Evolutionary conservation across 2,888 invertebrate genomes (phyloP), one percentile per base, ranked within the genome.

Genomic region (Nomada fucata): DNA sequence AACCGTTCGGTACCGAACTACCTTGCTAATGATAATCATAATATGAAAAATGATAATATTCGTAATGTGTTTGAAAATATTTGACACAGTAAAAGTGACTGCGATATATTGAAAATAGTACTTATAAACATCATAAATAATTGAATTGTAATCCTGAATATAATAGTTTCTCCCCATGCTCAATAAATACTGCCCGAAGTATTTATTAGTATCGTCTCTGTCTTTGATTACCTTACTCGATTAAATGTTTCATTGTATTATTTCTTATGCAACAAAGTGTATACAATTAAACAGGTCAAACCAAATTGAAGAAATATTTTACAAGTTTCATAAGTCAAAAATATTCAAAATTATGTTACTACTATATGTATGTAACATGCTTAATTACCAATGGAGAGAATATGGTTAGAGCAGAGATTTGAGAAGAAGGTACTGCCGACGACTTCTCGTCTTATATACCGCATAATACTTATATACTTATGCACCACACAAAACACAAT

Each of bases 91-190:
- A 26, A 52, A 69, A 74, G 36, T n/a, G 75, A 70, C 64, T 69
- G 23, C 26, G n/a, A 69, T 57, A 65, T 50, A 47, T 29, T 1
- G 20, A 23, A 67, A 5, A 60, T 77, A 75, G 61, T 79, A 79
- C 44, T 78, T 74, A 4, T 75, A 44, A 23, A 52, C 73, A 71
- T 76, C 60, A 76, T 55, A 79, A 76, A 60, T 36, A 50, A 79
- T 69, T 55, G 29, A 63, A 52, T 59, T 83, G 29, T 76, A 55
- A 10, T 63, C 13, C 47, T 65, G 71, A 29, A 15, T 57, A 59
- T 75, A 61, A 36, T 47, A 42, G 11, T 20, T 59, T 3, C 68
- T 70, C 5, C 55, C 73, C 23, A 9, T n/a, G 18, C 44, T 61
- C n/a, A 5, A 55, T 26, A 69, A 75, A 69, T 50, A 71, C 70